Evolutionary conservation across 2,888 invertebrate species (phyloP).

Genomic region (Sphaerophoria rueppellii): DNA sequence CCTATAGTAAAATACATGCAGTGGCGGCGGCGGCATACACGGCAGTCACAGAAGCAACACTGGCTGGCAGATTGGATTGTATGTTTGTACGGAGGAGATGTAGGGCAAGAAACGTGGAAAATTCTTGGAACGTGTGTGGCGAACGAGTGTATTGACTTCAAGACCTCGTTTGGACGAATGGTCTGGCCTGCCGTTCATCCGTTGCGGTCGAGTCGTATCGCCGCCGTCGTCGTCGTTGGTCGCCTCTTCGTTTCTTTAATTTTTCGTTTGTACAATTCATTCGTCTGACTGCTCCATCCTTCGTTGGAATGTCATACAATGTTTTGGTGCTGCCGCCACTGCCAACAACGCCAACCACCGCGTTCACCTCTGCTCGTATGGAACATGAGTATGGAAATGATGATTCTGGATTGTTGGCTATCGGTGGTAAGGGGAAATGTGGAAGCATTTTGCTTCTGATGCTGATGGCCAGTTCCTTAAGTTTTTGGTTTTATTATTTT

Average conservation of each 20-base stretch:
- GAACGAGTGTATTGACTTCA: slow-evolving; percentile 75
- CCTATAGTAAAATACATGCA: slow-evolving; percentile 11
- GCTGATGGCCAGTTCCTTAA: too few species aligned
- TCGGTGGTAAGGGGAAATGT: background rate
- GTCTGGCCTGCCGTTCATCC: slow-evolving; percentile 58
- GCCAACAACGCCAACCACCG: background rate
- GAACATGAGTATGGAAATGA: slow-evolving; percentile 1
- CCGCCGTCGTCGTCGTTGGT: slow-evolving; percentile 37
- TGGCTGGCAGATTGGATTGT: slow-evolving; percentile 41
- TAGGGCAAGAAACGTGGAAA: slow-evolving; percentile 74
- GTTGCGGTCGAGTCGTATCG: slow-evolving; percentile 18
- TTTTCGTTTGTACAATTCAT: slow-evolving; percentile 59
- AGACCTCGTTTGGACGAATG: slow-evolving; percentile 73
- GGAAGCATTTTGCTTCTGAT: too few species aligned
- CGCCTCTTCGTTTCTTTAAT: slow-evolving; percentile 46
- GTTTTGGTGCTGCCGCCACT: slow-evolving; percentile 53
- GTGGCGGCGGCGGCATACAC: slow-evolving; percentile 45
- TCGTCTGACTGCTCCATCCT: slow-evolving; percentile 62
- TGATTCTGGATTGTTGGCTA: slow-evolving; percentile 9
- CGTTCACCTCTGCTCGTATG: background rate
- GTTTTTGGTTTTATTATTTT: too few species aligned
- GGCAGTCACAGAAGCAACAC: slow-evolving; percentile 48
- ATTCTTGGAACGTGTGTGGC: slow-evolving; percentile 75
- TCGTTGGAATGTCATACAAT: slow-evolving; percentile 68
- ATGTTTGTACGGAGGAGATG: slow-evolving; percentile 54